A percentile compares a stretch with the other conserved stretches of the same genome.
Evolutionary conservation across 2,113 vertebrate genomes (phyloP).

Genomic region (Eolophus roseicapilla): DNA sequence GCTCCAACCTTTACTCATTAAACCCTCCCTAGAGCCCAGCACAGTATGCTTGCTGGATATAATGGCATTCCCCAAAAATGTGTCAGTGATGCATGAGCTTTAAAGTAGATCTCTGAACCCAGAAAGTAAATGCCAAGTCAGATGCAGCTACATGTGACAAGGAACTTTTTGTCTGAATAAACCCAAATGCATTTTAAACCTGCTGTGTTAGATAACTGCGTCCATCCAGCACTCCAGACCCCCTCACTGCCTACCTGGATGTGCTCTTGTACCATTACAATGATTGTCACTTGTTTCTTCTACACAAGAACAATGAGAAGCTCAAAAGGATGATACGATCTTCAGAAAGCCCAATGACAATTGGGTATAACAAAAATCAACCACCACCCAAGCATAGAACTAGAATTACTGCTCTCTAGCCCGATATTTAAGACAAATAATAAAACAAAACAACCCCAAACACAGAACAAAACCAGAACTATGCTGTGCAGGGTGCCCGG

Average conservation of each 20-base stretch:
- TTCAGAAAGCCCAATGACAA: background rate
- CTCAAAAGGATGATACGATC: background rate
- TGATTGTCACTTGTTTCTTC: background rate
- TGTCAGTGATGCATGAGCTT: background rate
- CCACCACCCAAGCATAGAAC: background rate
- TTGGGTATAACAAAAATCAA: background rate
- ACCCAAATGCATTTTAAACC: background rate
- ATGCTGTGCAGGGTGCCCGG: background rate
- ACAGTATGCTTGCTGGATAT: background rate
- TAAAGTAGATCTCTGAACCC: background rate
- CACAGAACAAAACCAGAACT: background rate
- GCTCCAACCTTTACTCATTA: slow-evolving; percentile 32
- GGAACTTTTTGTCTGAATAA: background rate
- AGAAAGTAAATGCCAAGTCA: slow-evolving; percentile 7
- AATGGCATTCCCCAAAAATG: background rate
- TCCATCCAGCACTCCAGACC: background rate
- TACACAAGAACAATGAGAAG: background rate
- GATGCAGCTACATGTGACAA: background rate
- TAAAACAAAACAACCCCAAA: background rate
- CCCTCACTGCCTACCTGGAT: background rate
- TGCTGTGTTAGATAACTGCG: background rate
- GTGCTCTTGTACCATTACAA: background rate
- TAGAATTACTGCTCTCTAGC: background rate
- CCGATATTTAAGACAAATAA: background rate
- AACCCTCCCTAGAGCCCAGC: background rate